These are phyloP conservation scores for Hybos culiciformis DNA, from an alignment of 2,888 invertebrate species.

Conservation along the genomic window DNA sequence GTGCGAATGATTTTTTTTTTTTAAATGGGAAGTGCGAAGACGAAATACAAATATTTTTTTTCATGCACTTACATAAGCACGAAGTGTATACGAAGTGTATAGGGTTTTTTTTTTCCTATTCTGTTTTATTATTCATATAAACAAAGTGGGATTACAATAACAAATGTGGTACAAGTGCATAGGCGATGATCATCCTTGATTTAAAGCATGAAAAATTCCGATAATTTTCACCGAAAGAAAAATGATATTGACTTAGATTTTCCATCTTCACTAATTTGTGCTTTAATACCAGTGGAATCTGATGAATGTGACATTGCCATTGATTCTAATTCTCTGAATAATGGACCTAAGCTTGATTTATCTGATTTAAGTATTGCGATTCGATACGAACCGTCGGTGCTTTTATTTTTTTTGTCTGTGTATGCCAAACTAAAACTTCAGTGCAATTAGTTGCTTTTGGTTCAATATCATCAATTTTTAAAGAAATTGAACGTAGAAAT, in stretches of 20 bases:
- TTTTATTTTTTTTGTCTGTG: conserved; percentile 41
- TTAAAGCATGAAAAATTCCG: no score
- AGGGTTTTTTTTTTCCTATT: no score
- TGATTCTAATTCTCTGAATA: conserved; percentile 25
- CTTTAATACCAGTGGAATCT: conserved; percentile 27
- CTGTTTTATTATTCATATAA: no score
- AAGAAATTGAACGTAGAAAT: conserved; percentile 51
- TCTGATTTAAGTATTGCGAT: conserved; percentile 25
- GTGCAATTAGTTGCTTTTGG: conserved; percentile 65
- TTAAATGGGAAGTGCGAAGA: no score
- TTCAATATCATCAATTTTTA: conserved; percentile 57
- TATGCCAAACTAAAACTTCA: conserved; percentile 61
- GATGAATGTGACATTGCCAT: conserved; percentile 33
- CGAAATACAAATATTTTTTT: no score
- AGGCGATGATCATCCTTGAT: no score
- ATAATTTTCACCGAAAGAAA: conserved; percentile 28
- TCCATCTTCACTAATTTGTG: conserved; percentile 32
- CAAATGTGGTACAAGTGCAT: no score
- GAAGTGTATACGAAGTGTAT: no score
- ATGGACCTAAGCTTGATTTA: conserved; percentile 29
- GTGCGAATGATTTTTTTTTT: no score
- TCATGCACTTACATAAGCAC: no score
- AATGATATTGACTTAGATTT: conserved; percentile 27
- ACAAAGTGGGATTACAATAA: no score
- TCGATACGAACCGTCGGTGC: conserved; percentile 27